These are phyloP conservation scores for Tupaia tana DNA, from an alignment of 2,113 vertebrate genomes.

Conservation along the genomic window DNA sequence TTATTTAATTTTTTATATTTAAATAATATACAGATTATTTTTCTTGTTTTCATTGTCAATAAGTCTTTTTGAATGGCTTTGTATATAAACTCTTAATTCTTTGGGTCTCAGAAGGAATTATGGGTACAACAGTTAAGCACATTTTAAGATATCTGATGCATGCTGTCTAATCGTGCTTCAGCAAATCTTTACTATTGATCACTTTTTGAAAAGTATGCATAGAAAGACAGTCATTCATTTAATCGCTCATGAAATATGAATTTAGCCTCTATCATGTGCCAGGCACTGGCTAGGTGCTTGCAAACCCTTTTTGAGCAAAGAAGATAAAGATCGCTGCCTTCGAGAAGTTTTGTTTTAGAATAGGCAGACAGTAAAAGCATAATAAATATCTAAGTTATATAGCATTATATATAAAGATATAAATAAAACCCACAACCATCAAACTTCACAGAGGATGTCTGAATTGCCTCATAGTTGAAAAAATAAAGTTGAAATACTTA, in stretches of 20 bases:
- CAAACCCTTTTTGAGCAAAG: not conserved
- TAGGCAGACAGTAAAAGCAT: not conserved
- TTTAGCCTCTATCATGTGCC: not conserved
- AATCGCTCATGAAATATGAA: not conserved
- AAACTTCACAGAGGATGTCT: not conserved
- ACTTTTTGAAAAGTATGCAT: not conserved
- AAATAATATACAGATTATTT: conserved; percentile 7
- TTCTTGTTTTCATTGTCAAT: conserved; percentile 1
- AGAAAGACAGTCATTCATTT: not conserved
- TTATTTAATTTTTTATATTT: conserved; percentile 40
- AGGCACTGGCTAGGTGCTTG: not conserved
- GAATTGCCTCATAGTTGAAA: conserved; percentile 9
- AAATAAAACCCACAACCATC: conserved; percentile 1
- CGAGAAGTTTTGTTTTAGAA: conserved; percentile 24
- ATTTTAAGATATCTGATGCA: conserved; percentile 21
- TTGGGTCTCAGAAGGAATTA: conserved; percentile 25
- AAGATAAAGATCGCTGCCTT: not conserved
- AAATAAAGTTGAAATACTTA: not conserved
- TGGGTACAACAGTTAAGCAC: not conserved
- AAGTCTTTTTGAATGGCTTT: conserved; percentile 47
- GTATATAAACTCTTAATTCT: conserved; percentile 11
- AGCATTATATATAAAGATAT: not conserved
- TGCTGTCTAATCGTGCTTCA: conserved; percentile 30
- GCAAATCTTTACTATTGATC: conserved; percentile 35
- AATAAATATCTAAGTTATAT: not conserved